Conservation (phyloP, 1,140 invertebrate genomes). For the Apis florea region DNA sequence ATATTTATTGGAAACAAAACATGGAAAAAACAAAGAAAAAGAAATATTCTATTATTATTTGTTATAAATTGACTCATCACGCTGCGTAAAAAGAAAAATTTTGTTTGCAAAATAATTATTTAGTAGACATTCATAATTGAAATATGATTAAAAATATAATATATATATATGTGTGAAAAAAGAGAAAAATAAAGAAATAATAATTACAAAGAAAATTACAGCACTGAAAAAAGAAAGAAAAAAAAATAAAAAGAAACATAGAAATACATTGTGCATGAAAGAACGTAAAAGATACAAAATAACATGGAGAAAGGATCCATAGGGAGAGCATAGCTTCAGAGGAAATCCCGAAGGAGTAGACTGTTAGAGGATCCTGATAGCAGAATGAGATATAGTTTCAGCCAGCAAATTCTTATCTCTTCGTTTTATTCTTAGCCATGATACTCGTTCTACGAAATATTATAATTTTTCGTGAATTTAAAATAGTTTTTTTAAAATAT, state of each 20-base stretch:
- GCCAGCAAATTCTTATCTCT: constrained; percentile 35
- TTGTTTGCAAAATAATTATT: too few relatives aligned
- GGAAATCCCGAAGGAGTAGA: constrained; percentile 14
- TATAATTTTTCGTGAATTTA: constrained; percentile 38
- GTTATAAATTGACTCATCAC: neutral
- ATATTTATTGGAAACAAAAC: too few relatives aligned
- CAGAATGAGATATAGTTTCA: constrained; percentile 30
- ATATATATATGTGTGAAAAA: neutral
- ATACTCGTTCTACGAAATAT: constrained; percentile 42
- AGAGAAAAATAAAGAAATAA: neutral
- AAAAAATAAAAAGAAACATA: neutral
- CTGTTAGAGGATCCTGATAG: constrained; percentile 16
- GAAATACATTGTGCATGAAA: constrained; percentile 9
- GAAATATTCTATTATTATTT: neutral
- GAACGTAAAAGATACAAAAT: constrained; percentile 1
- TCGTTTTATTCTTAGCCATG: constrained; percentile 34
- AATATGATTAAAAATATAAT: too few relatives aligned
- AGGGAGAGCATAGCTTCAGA: neutral
- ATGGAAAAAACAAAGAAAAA: neutral
- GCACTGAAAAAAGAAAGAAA: neutral
- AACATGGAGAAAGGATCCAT: neutral
- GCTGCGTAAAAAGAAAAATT: too few relatives aligned
- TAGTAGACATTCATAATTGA: too few relatives aligned
- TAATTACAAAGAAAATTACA: neutral
- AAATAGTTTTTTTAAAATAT: constrained; percentile 17